phyloP scores from a whole-genome alignment of 2,888 invertebrate genomes.

The Synergus laeviventris region DNA sequence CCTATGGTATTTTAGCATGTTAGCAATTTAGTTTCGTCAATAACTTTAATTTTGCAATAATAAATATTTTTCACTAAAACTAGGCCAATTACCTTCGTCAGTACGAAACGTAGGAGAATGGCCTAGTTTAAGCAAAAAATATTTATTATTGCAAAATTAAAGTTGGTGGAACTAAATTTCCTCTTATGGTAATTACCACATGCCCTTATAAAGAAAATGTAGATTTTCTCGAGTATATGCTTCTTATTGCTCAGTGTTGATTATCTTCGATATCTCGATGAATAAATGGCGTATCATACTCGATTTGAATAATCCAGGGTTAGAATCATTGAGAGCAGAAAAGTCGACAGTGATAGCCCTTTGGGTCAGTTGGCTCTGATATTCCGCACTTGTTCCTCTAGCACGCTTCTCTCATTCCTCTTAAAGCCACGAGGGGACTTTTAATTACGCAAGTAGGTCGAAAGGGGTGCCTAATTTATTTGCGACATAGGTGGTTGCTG shows the following conservation, averaged over 20 bases:
- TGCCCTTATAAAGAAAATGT: not conserved
- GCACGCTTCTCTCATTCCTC: conserved; percentile 57
- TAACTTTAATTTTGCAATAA: no score
- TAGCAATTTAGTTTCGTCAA: no score
- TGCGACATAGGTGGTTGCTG: conserved; percentile 67
- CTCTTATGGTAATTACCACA: no score
- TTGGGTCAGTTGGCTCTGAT: conserved; percentile 59
- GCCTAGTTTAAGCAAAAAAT: no score
- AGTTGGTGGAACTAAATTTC: no score
- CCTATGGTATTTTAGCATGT: no score
- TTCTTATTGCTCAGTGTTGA: no score
- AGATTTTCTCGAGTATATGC: not conserved
- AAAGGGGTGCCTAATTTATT: conserved; percentile 74
- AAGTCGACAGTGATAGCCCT: conserved; percentile 29
- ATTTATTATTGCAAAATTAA: no score
- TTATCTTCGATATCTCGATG: not conserved
- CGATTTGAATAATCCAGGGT: conserved; percentile 17
- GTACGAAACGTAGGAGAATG: no score
- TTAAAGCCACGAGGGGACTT: conserved; percentile 66
- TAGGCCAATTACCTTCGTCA: no score
- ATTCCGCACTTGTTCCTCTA: conserved; percentile 57
- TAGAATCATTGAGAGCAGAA: conserved; percentile 37
- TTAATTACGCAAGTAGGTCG: conserved; percentile 74
- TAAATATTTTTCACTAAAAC: no score
- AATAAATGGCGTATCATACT: not conserved